Evolutionary conservation across 2,888 invertebrate genomes (phyloP).

Genomic region (Acanthosoma haemorrhoidale): DNA sequence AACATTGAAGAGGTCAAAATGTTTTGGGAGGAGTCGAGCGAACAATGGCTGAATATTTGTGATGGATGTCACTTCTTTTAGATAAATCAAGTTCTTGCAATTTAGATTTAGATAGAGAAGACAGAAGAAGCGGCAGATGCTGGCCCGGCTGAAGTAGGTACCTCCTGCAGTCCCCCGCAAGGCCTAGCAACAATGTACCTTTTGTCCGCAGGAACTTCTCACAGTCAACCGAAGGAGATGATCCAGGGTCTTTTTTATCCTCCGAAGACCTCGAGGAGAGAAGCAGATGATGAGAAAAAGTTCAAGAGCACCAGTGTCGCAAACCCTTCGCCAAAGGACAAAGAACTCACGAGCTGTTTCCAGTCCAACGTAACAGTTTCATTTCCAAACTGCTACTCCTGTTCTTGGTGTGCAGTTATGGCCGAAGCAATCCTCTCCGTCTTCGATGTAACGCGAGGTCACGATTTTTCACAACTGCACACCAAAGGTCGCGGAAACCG

Average conservation of each 20-base stretch:
- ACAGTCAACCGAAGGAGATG: slow-evolving; percentile 1
- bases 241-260: background rate
- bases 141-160: too few species aligned
- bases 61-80: too few species aligned
- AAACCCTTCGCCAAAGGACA: background rate
- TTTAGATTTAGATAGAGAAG: too few species aligned
- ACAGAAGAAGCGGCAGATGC: too few species aligned
- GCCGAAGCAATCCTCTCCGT: background rate
- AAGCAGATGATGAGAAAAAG: background rate
- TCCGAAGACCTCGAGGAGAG: background rate
- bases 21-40: too few species aligned
- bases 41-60: too few species aligned
- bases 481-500: background rate
- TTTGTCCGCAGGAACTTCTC: background rate
- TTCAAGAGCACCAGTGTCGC: background rate
- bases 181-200: background rate
- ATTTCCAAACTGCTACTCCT: background rate
- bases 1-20: too few species aligned
- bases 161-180: background rate
- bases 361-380: background rate
- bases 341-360: background rate
- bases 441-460: background rate
- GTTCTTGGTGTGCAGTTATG: background rate
- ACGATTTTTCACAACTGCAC: background rate
- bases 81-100: too few species aligned